Evolutionary conservation across 2,888 invertebrate species (phyloP), one percentile per base, ranked within the genome.

Genomic region (Acrocyrtus sp.): DNA sequence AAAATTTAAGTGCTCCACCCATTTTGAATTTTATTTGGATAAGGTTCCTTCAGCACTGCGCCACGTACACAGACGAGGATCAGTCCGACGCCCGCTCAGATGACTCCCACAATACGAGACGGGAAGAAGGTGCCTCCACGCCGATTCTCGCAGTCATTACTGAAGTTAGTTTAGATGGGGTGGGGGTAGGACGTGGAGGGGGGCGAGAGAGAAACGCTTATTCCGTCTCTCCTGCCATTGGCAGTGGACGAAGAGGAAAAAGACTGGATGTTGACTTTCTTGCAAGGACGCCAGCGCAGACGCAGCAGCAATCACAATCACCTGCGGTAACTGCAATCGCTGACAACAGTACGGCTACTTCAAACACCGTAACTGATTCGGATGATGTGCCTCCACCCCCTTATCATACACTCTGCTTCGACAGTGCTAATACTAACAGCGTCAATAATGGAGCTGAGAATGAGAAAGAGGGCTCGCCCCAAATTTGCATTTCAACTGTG

Each of bases 11-110:
- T n/a, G 50, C 24, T 22, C 22, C 8, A 45, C 12, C 21, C 15
- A 26, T 29, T 41, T 6, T 54, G 15, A 24, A 48, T 65, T 21
- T 43, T 45, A 34, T 22, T 17, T n/a, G n/a, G n/a, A n/a, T 19
- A 39, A 70, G 70, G 29, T 70, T 70, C 48, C 48, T 70, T n/a
- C 70, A 70, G 47, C 58, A 70, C 39, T 70, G 70, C 34, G 63
- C 63, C 41, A 70, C 70, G 22, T 70, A 70, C 47, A 54, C 41
- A 15, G 70, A 63, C n/a, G 63, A 63, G 3, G 53, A 53, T 19
- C 61, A 69, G 26, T 39, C 17, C n/a, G 34, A 62, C 10, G 17
- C 19, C 4, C 19, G 29, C 1, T 61, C 60, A 6, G 51, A 61
- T 48, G 48, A 26, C 19, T 60, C 60, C 15, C 19, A 39, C 21